These are phyloP conservation scores for Pemphigus obesinymphae DNA, from an alignment of 1,140 invertebrate species.

Conservation along the genomic window DNA sequence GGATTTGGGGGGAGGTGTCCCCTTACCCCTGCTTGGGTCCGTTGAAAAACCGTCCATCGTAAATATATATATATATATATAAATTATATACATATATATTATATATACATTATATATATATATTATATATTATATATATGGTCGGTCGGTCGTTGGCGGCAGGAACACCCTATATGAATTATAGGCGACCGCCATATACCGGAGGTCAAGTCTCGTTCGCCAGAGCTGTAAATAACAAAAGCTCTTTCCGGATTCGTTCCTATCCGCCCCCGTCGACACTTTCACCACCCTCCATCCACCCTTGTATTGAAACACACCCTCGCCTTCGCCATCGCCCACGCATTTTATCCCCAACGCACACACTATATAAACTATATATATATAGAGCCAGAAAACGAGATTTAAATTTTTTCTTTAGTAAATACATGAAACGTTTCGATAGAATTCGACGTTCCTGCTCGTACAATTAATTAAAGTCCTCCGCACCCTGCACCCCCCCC, in stretches of 20 bases:
- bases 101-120: not conserved
- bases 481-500: not conserved
- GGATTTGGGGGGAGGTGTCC: too few species aligned
- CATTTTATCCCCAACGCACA: too few species aligned
- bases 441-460: too few species aligned
- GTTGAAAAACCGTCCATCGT: too few species aligned
- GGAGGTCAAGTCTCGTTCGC: conserved; percentile 20
- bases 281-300: not conserved
- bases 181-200: not conserved
- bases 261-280: not conserved
- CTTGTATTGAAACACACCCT: too few species aligned
- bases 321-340: not conserved
- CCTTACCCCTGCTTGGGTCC: too few species aligned
- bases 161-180: not conserved
- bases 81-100: too few species aligned
- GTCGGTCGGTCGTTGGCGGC: not conserved
- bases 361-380: not conserved
- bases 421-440: too few species aligned
- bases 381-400: not conserved
- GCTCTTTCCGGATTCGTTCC: not conserved
- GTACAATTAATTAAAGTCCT: too few species aligned
- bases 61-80: too few species aligned
- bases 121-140: not conserved
- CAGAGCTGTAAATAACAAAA: conserved; percentile 21
- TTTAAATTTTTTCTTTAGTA: not conserved